Base-by-base conservation (phyloP, 2,797 vertebrate species). In the Spheniscus humboldti region DNA sequence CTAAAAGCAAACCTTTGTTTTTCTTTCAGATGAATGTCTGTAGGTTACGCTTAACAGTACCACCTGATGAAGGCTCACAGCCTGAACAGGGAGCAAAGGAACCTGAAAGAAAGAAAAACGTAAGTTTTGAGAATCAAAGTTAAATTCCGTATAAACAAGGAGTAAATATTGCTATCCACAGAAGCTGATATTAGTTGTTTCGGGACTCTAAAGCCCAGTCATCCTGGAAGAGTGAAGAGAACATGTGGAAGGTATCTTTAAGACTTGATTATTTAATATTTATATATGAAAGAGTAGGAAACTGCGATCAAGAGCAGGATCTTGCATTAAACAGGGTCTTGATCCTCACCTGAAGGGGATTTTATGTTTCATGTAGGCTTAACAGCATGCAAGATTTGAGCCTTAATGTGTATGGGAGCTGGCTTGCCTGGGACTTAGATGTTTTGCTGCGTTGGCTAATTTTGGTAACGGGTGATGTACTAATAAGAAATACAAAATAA, bases 31-130 rank as follows among this genome's bases (percentile, higher is more conserved):
- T 99, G 92, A 98, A 98, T 53, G 98, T 99, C 95, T 98, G 98
- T 66, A 98, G 99, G 82, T 98, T 99, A 28, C 98, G 99, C 72
- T 98, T 99, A 66, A 99, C 99, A 1, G 98, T 99, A 11, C 99
- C 99, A 25, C 97, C 98, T 0, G 99, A 98, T 87, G 98, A 98
- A 74, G 48, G 33, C 64, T 86, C 94, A 16, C 96, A 97, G 93
- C 96, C 96, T 37, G 97, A 98, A 71, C 97, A 98, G 84, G 97
- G 97, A 82, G 88, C 92, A 41, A 96, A 96, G 78, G 97, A 97
- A 92, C 85, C 85, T 5, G 97, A 98, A 83, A 98, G 96, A 77
- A 97, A 97, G 83, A 97, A 98, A 87, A 97, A 97, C 9, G 99
- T 99, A 97, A 98, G 99, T 98, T 92, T 83, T 31, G 39, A 74